phyloP scores from a whole-genome alignment of 2,113 vertebrate genomes.

The Mesoclemmys tuberculata region DNA sequence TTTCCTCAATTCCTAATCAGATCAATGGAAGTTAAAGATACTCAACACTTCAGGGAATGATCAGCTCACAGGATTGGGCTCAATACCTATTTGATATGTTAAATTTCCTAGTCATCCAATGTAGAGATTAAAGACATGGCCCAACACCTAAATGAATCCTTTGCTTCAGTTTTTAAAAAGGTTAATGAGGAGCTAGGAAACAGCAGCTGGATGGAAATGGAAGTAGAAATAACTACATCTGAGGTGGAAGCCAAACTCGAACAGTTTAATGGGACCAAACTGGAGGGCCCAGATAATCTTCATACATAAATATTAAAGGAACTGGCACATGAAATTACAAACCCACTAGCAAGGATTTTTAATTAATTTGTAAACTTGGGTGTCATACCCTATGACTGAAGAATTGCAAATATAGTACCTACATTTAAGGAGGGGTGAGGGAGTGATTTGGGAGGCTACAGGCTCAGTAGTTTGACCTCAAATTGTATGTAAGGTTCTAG shows the following conservation, averaged over 20 bases:
- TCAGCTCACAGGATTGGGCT: background rate
- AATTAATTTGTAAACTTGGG: background rate
- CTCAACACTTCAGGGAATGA: background rate
- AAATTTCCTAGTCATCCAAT: background rate
- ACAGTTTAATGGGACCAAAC: background rate
- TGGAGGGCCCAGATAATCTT: background rate
- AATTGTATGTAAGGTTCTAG: too few relatives aligned
- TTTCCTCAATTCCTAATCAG: background rate
- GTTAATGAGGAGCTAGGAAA: background rate
- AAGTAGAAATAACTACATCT: background rate
- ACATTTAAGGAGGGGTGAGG: too few relatives aligned
- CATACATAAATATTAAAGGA: background rate
- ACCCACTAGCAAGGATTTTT: background rate
- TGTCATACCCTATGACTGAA: background rate
- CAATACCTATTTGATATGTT: background rate
- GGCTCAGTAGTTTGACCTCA: too few relatives aligned
- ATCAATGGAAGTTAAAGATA: background rate
- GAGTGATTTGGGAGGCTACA: too few relatives aligned
- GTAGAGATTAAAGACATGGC: background rate
- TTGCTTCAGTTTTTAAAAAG: background rate
- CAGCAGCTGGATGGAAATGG: background rate
- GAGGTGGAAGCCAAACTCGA: background rate
- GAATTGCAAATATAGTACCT: background rate
- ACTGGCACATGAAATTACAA: background rate
- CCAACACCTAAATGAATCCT: background rate